Percentiles rank a stretch among this genome's conserved stretches.
Conservation (phyloP, 2,113 vertebrate species). For the Ailurus styani region DNA sequence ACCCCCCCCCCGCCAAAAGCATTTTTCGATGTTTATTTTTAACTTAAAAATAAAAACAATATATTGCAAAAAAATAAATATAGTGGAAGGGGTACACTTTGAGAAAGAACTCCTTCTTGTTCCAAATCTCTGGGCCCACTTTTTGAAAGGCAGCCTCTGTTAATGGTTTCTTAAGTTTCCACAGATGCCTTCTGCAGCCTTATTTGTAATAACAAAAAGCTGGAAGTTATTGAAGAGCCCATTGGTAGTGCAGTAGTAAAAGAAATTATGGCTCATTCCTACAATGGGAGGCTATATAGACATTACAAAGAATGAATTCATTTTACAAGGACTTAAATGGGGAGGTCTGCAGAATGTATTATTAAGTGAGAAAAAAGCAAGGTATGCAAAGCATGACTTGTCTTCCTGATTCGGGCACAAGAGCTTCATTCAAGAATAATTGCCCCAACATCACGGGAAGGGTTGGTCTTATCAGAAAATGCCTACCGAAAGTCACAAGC, state of each 20-base stretch:
- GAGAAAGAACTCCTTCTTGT: background rate
- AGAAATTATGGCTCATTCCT: background rate
- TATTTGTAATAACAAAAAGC: background rate
- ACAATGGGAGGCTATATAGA: background rate
- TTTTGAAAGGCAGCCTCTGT: background rate
- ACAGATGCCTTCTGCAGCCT: background rate
- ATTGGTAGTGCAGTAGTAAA: background rate
- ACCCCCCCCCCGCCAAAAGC: too few relatives aligned
- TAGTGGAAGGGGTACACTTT: background rate
- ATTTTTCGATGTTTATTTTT: background rate
- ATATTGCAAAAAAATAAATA: background rate
- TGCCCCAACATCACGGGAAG: background rate
- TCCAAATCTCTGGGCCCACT: background rate
- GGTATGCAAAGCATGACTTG: background rate
- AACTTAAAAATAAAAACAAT: background rate
- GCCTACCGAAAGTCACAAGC: background rate
- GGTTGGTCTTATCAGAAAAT: slow-evolving; percentile 52
- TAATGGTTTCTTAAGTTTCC: slow-evolving; percentile 30
- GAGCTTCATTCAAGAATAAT: slow-evolving; percentile 17
- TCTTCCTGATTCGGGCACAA: slow-evolving; percentile 5
- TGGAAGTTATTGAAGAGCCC: background rate
- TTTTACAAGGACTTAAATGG: background rate
- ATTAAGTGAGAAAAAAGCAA: background rate
- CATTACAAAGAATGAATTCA: slow-evolving; percentile 23
- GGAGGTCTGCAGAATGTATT: slow-evolving; percentile 32